phyloP scores from a whole-genome alignment of 2,888 invertebrate species.

The Cremastinae sp. region DNA sequence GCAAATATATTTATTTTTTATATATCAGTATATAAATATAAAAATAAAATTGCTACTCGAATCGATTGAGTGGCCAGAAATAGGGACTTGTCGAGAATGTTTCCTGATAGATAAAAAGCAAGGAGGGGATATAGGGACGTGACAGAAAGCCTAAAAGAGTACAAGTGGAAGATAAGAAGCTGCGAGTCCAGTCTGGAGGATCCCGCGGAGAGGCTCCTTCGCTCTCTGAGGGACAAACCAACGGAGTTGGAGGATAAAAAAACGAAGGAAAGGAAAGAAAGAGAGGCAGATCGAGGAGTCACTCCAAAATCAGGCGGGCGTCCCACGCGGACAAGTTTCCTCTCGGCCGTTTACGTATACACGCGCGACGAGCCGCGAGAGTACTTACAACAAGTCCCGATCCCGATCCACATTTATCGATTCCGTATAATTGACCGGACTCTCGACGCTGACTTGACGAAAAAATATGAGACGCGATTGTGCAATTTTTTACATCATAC shows the following conservation, averaged over 20 bases:
- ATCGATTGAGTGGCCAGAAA: not conserved
- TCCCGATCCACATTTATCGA: slow-evolving; percentile 18
- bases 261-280: not conserved
- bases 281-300: slow-evolving; percentile 38
- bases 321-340: slow-evolving; percentile 64
- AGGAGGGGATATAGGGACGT: slow-evolving; percentile 1
- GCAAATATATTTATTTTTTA: too few species aligned
- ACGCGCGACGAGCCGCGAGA: slow-evolving; percentile 12
- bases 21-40: too few species aligned
- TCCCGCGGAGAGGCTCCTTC: slow-evolving; percentile 41
- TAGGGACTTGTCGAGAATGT: not conserved
- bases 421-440: slow-evolving; percentile 13
- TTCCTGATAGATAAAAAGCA: not conserved
- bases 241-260: slow-evolving; percentile 5
- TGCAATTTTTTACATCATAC: not conserved
- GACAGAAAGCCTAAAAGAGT: slow-evolving; percentile 15
- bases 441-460: not conserved
- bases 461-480: not conserved
- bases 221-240: slow-evolving; percentile 32
- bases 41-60: too few species aligned
- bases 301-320: slow-evolving; percentile 64
- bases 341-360: slow-evolving; percentile 22
- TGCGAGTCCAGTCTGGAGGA: slow-evolving; percentile 34
- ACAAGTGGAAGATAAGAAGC: slow-evolving; percentile 26
- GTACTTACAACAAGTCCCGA: slow-evolving; percentile 30